Evolutionary conservation across 1,140 invertebrate species (phyloP).

Genomic region (Protaetia brevitarsis): DNA sequence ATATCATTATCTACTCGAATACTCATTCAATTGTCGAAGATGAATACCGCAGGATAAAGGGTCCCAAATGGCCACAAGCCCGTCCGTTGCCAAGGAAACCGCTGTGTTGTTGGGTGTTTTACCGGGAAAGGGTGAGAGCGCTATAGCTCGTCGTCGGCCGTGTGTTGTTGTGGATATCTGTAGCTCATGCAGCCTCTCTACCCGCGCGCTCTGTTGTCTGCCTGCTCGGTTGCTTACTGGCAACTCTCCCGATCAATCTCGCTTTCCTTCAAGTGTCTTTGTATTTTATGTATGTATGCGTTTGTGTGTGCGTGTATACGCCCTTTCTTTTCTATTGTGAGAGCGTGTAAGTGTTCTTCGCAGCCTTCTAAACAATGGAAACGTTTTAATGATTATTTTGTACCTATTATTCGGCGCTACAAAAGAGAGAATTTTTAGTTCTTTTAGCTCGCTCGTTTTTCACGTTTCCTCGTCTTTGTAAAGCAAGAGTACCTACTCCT

Average conservation of each 20-base stretch:
- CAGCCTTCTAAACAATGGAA: slow-evolving; percentile 26
- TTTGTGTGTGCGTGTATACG: background rate
- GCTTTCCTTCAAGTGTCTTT: slow-evolving; percentile 12
- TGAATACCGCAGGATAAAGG: slow-evolving; percentile 42
- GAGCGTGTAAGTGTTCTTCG: slow-evolving; percentile 34
- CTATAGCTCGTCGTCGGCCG: slow-evolving; percentile 7
- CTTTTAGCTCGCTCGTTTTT: background rate
- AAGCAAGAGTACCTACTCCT: background rate
- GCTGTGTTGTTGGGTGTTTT: slow-evolving; percentile 25
- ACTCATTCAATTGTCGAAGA: slow-evolving; percentile 46
- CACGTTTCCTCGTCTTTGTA: background rate
- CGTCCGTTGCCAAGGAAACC: slow-evolving; percentile 38
- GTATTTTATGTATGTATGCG: slow-evolving; percentile 1
- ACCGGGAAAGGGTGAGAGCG: slow-evolving; percentile 42
- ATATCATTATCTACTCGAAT: slow-evolving; percentile 47
- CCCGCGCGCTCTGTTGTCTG: background rate
- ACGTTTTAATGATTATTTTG: slow-evolving; percentile 21
- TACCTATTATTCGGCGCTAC: slow-evolving; percentile 16
- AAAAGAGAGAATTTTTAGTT: background rate
- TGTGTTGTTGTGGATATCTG: slow-evolving; percentile 19
- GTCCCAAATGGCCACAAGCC: slow-evolving; percentile 45
- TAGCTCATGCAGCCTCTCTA: slow-evolving; percentile 5
- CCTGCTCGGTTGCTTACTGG: slow-evolving; percentile 21
- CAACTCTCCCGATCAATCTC: slow-evolving; percentile 41
- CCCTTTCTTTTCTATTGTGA: slow-evolving; percentile 39